Evolutionary conservation across 2,113 vertebrate genomes (phyloP).

Genomic region (Laticauda laticaudata): DNA sequence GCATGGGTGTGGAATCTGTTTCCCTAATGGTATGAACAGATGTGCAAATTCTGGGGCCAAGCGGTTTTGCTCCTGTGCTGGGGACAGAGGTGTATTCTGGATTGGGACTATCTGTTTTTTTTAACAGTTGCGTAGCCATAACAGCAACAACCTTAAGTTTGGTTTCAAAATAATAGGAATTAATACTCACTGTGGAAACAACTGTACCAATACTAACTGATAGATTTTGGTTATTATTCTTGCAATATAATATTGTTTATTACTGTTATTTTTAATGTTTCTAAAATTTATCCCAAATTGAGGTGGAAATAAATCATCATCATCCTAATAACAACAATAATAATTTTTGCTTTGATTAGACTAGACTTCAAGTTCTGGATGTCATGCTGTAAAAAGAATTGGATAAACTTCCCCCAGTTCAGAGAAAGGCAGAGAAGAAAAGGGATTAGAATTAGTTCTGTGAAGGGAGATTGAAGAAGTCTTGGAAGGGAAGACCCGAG

Average conservation of each 20-base stretch:
- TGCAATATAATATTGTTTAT: background rate
- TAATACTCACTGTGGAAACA: background rate
- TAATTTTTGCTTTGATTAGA: background rate
- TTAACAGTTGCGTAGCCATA: background rate
- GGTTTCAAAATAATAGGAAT: background rate
- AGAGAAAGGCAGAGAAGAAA: background rate
- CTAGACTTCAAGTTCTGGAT: background rate
- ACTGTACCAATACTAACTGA: background rate
- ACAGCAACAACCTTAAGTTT: background rate
- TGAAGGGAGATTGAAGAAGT: background rate
- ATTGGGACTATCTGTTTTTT: background rate
- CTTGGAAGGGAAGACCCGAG: background rate
- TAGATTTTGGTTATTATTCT: background rate
- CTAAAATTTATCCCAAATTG: background rate
- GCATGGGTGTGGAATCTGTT: background rate
- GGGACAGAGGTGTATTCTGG: background rate
- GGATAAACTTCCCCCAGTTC: background rate
- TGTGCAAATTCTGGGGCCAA: background rate
- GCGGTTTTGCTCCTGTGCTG: background rate
- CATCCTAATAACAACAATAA: background rate
- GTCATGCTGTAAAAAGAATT: background rate
- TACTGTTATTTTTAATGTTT: background rate
- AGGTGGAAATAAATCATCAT: background rate
- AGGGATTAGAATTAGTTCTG: background rate
- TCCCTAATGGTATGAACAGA: background rate